Percentiles rank a stretch among this genome's conserved stretches.
Evolutionary conservation across 1,140 invertebrate species (phyloP).

Genomic region (Heliconius himera): DNA sequence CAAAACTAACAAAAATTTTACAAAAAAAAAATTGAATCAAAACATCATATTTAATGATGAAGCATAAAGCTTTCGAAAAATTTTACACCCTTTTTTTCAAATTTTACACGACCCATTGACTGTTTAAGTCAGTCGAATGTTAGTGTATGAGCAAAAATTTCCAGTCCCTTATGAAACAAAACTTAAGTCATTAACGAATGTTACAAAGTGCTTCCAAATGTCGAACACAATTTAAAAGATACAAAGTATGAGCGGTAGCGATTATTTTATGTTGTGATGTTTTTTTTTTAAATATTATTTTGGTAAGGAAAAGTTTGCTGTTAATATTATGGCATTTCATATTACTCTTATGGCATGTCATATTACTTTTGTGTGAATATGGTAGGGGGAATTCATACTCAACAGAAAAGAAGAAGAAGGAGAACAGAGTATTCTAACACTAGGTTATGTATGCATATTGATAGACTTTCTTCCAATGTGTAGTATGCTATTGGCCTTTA

Average conservation of each 20-base stretch:
- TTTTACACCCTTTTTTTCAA: not conserved
- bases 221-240: slow-evolving; percentile 11
- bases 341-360: too few species aligned
- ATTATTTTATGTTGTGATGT: not conserved
- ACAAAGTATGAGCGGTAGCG: slow-evolving; percentile 7
- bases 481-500: too few species aligned
- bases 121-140: not conserved
- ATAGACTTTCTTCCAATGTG: too few species aligned
- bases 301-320: too few species aligned
- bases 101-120: not conserved
- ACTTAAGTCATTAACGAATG: slow-evolving; percentile 24
- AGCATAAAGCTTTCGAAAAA: not conserved
- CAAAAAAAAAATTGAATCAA: not conserved
- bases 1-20: not conserved
- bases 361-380: too few species aligned
- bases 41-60: not conserved
- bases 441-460: not conserved
- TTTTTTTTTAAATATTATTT: too few species aligned
- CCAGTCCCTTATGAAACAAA: slow-evolving; percentile 4
- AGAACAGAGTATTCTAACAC: not conserved
- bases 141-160: slow-evolving; percentile 10
- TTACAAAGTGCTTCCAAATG: slow-evolving; percentile 1
- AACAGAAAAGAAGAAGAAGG: not conserved
- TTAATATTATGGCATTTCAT: too few species aligned
- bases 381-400: too few species aligned